These are phyloP conservation scores for Caenorhabditis uteleia DNA, from an alignment of 2,888 invertebrate genomes.

Conservation along the genomic window DNA sequence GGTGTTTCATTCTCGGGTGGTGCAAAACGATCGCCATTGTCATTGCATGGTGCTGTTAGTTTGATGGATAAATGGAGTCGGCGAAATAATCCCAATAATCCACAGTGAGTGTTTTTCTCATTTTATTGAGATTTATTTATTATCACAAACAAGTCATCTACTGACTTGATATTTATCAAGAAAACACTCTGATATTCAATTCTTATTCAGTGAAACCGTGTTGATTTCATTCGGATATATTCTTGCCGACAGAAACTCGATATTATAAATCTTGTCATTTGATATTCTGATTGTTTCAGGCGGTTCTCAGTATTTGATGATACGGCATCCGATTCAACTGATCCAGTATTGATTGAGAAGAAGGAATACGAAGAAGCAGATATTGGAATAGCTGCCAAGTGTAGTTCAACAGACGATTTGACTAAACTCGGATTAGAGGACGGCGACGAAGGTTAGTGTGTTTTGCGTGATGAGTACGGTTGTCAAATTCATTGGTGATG, in stretches of 20 bases:
- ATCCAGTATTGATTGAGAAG: background rate
- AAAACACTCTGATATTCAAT: no score
- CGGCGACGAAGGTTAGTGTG: slow-evolving; percentile 24
- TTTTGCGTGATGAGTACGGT: no score
- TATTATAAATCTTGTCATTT: background rate
- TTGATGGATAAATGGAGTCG: slow-evolving; percentile 34
- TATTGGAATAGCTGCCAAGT: slow-evolving; percentile 35
- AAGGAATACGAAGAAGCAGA: background rate
- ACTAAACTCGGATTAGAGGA: slow-evolving; percentile 37
- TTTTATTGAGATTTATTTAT: background rate
- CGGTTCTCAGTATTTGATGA: slow-evolving; percentile 26
- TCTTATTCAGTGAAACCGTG: no score
- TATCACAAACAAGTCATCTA: no score
- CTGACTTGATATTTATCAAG: no score
- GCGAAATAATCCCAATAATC: slow-evolving; percentile 27
- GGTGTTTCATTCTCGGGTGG: slow-evolving; percentile 12
- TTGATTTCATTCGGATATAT: no score
- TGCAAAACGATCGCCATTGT: slow-evolving; percentile 17
- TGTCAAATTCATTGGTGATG: background rate
- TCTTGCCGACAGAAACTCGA: no score
- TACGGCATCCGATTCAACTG: background rate
- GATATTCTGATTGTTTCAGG: slow-evolving; percentile 8
- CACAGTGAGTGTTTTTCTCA: slow-evolving; percentile 10
- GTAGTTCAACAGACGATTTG: slow-evolving; percentile 43
- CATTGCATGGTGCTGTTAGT: slow-evolving; percentile 25